Conservation (phyloP, 1,140 invertebrate species). For the roundworm (Caenorhabditis elegans) region WBcel235 BX284606.5:10351001-10351500, state of each 20-base stretch:
- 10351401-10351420: neutral
- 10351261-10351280: neutral
- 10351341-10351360: neutral
- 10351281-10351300: neutral
- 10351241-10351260: neutral
- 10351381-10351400: conserved; percentile 27
- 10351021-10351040: too few relatives aligned
- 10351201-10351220: neutral
- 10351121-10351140: too few relatives aligned
- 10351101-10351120: too few relatives aligned
- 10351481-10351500: conserved; percentile 10
- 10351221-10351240: neutral
- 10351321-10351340: neutral
- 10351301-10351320: neutral
- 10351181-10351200: too few relatives aligned
- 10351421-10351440: neutral
- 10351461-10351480: conserved; percentile 2
- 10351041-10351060: too few relatives aligned
- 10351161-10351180: too few relatives aligned
- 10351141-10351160: too few relatives aligned
- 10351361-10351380: neutral
- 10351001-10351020: too few relatives aligned
- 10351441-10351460: neutral
- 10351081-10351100: too few relatives aligned
- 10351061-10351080: too few relatives aligned